Evolutionary conservation across 2,888 invertebrate species (phyloP), one percentile per base, ranked within the genome.

Genomic region (Ecliptopera silaceata): DNA sequence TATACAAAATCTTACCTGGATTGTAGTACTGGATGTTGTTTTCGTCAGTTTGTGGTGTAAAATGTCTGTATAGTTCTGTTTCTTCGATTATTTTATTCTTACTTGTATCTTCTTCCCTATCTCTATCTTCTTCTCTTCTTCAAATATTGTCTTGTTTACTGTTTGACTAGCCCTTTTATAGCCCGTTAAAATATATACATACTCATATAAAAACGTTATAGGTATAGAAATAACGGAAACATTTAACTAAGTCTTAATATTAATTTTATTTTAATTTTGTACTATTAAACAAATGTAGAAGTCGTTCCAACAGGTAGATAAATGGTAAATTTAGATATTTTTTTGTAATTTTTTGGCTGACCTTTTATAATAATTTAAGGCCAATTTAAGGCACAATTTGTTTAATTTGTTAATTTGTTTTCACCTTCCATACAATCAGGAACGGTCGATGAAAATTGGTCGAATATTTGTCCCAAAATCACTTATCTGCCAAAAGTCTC

Each of bases 261-360:
- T 88, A 90, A 89, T 90, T 91, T 90, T 88, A 69, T 83, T 84
- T 77, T 83, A 89, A 91, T 91, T 91, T 90, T 90, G 90, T 90
- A 91, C 91, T 90, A 84, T 91, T 80, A 91, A 91, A 89, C 78
- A 90, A 91, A 90, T 88, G 83, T 89, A 85, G 88, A 90, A 88
- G 79, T 85, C 72, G 74, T 70, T 82, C 87, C 82, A 89, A 90
- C 88, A 84, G 83, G 86, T 88, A 88, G 89, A 83, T 90, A 90
- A 89, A 85, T 76, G 77, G 73, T 84, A 83, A 89, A 86, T 89
- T 90, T 90, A 77, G 88, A 77, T 48, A 47, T 78, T 77, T 80
- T 84, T 74, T 79, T 78, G 66, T 71, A 74, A 70, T 80, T 82
- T 86, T 36, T 86, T 84, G 82, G 86, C 88, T 88, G 88, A 89